Evolutionary conservation across 2,797 vertebrate species (phyloP), one percentile per base, ranked within the genome.

Genomic region (Syngnathus rostellatus): DNA sequence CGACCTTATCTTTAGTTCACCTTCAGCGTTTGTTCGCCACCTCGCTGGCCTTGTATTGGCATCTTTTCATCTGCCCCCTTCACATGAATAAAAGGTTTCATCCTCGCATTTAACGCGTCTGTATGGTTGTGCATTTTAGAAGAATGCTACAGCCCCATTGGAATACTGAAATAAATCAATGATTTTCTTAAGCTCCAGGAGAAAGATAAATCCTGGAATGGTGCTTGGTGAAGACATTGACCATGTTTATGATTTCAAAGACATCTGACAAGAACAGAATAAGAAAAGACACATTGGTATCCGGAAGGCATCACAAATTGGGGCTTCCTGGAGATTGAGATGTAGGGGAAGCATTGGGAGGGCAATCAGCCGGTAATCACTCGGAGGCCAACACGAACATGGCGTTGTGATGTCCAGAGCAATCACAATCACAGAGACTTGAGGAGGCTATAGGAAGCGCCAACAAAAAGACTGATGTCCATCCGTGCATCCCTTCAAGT

Each of bases 391-490:
- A 67, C 74, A 71, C 41, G 41, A 50, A 54, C 8, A 23, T 46
- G 54, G 23, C 68, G 65, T 77, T 70, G 64, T 72, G 67, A 71
- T 65, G 53, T 3, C 62, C 67, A 73, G 72, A 61, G 68, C 69
- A 76, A 85, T 80, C 72, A 67, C 72, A 82, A 79, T 85, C 79
- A 83, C 76, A 14, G 7, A 63, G 23, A 23, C 23, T 54, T 23
- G 23, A 54, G 21, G 48, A 21, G 31, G 31, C 3, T 51, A 51
- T n/a, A n/a, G 50, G 50, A 51, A 51, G 19, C 7, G 50, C 21
- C n/a, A 51, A 54, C 3, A 25, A 5, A 23, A 21, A 23, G 21
- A 5, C 51, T 54, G n/a, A 12, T 5, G 51, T 25, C 51, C 10
- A 54, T 23, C 51, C 51, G 6, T 23, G n/a, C 8, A 11, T 25